Evolutionary conservation across 2,113 vertebrate species (phyloP), one percentile per base, ranked within the genome.

Genomic region (Malurus melanocephalus): DNA sequence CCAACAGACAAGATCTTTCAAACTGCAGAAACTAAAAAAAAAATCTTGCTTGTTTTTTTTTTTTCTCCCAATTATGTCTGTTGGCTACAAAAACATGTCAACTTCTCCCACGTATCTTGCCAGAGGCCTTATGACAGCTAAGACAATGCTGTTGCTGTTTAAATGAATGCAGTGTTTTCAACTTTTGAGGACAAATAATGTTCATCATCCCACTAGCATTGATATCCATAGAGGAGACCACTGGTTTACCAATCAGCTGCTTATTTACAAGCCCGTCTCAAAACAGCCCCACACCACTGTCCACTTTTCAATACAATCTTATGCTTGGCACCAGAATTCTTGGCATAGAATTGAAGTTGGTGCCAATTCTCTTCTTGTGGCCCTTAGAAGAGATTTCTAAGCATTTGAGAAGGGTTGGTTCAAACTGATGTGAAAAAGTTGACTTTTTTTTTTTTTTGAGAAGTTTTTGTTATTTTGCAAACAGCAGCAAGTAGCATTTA

Each of bases 1-100:
- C 24, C 68, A 92, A 38, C 4, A 87, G 68, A 67, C n/a, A 91
- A 74, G 61, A 45, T 89, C 66, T 88, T 86, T 68, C 42, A 64
- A 74, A 75, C 16, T 80, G 52, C 48, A 91, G 64, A 87, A 87
- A 38, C 56, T 66, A 60, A 67, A 89, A 90, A 83, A 80, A 84
- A 80, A 35, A 7, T 33, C 12, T 67, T 82, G 21, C 33, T 67
- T 74, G 23, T 84, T 85, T 61, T 69, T 94, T 92, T 92, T 76
- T 64, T 92, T 76, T 64, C 83, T 91, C 77, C 73, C 57, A 57
- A 2, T 93, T 88, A 84, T 91, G 73, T 90, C 93, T 67, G 40
- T 4, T 93, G 77, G 45, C 86, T 93, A 86, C 77, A 86, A 90
- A 95, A 92, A 85, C 43, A 45, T 78, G 83, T 92, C 92, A 93